Base-by-base conservation (phyloP, 1,140 invertebrate genomes). In the Andricus grossulariae region DNA sequence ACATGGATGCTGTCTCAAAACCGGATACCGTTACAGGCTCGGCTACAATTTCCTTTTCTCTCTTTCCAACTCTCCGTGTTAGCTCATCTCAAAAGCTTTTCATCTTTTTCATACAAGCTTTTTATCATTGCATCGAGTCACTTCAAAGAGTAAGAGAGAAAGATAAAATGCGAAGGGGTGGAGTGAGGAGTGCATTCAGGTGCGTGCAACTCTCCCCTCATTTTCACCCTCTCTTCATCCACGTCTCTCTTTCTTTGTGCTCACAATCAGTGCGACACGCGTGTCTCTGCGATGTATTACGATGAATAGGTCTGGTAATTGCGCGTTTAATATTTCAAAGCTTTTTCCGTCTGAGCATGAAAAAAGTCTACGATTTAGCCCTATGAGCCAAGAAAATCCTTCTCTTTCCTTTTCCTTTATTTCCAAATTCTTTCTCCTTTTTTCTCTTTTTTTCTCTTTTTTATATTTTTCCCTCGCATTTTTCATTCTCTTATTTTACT, bases 271-370 rank as follows among this genome's bases (percentile, higher is more conserved):
- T 80, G 80, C 72, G 78, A 79, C 76, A 80, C 84, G 78, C 82
- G 83, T 83, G 88, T 89, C 86, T 86, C 88, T 80, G 80, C 84
- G 84, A 85, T 86, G 85, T 88, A 88, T 89, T 86, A 88, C 85
- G 83, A 81, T 91, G 90, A 91, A 91, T 91, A 88, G 88, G 75
- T 83, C 83, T 85, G 88, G 89, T 91, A 91, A 91, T 91, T 91
- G 90, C 89, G 82, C 88, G 89, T 85, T 91, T 90, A 91, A 91
- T 91, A 91, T 91, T 91, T 91, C 89, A 91, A 88, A 87, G 86
- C 86, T 88, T 87, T 88, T 86, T 83, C 86, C 85, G 75, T 88
- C 82, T 87, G 88, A 88, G 89, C 86, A 86, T 88, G 83, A 87
- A 87, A 86, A 89, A 87, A 81, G 83, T 85, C 80, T 82, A 74